Evolutionary conservation across 2,797 vertebrate genomes (phyloP).

Genomic region (Periparus ater): DNA sequence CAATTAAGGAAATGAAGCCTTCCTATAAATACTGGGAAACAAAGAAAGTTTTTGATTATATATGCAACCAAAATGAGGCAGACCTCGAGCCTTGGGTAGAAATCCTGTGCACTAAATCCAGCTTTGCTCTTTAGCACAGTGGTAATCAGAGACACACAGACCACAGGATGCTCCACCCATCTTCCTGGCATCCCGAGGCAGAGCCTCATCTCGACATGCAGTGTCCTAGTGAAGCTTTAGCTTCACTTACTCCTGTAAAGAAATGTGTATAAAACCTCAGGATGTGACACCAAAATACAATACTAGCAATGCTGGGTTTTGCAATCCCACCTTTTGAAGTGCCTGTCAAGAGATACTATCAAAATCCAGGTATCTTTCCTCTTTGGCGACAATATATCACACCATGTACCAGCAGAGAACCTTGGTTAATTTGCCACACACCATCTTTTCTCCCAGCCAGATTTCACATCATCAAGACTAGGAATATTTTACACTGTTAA

Average conservation of each 20-base stretch:
- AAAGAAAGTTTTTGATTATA: constrained; percentile 37
- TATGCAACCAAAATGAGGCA: background rate
- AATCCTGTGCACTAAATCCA: constrained; percentile 1
- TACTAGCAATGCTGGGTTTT: background rate
- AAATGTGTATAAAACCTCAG: background rate
- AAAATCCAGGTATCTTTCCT: background rate
- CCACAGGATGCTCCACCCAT: background rate
- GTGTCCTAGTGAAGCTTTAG: background rate
- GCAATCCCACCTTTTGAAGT: background rate
- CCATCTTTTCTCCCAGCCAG: background rate
- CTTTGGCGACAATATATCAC: background rate
- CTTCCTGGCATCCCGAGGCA: background rate
- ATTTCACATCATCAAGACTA: background rate
- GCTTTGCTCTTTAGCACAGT: background rate
- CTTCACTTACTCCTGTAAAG: background rate
- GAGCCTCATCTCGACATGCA: background rate
- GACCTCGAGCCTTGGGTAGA: background rate
- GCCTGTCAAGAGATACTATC: background rate
- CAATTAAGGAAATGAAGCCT: constrained; percentile 33
- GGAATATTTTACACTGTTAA: background rate
- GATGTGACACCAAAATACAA: background rate
- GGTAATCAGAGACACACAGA: background rate
- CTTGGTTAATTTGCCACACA: background rate
- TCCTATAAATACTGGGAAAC: constrained; percentile 59
- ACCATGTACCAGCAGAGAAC: background rate